A percentile compares a stretch with the other conserved stretches of the same genome.
Conservation (phyloP, 2,113 vertebrate genomes). For the Megalops atlanticus region DNA sequence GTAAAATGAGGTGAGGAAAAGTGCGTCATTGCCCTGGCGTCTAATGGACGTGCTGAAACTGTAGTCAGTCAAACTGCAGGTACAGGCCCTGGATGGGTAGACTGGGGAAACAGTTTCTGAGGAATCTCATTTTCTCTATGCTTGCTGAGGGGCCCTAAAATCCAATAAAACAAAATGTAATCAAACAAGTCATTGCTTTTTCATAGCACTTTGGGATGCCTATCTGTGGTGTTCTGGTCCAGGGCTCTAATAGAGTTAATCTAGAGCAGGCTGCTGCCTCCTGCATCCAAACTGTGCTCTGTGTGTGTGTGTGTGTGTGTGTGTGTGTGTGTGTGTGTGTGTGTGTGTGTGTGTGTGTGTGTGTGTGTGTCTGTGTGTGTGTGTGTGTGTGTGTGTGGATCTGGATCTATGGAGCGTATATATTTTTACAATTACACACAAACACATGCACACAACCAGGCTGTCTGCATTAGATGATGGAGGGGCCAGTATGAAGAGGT, state of each 20-base stretch:
- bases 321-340: neutral
- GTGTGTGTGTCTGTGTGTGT: neutral
- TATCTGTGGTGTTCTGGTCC: slow-evolving; percentile 7
- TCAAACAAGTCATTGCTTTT: slow-evolving; percentile 66
- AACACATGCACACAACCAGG: neutral
- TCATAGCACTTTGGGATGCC: slow-evolving; percentile 53
- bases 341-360: slow-evolving; percentile 14
- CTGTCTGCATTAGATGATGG: too few species aligned
- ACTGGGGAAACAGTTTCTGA: slow-evolving; percentile 54
- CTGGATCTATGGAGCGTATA: too few species aligned
- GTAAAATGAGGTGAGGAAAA: slow-evolving; percentile 18
- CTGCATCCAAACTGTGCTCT: slow-evolving; percentile 7
- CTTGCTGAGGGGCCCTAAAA: slow-evolving; percentile 61
- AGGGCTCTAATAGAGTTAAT: neutral
- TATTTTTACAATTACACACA: neutral
- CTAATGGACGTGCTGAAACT: slow-evolving; percentile 53
- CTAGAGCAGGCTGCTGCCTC: slow-evolving; percentile 15
- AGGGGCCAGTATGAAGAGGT: slow-evolving; percentile 2
- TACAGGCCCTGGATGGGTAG: slow-evolving; percentile 57
- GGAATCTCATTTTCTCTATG: slow-evolving; percentile 65
- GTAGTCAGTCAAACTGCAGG: slow-evolving; percentile 53
- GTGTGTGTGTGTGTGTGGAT: neutral
- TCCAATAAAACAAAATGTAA: slow-evolving; percentile 68
- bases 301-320: neutral
- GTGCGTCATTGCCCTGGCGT: neutral